Evolutionary conservation across 2,888 invertebrate species (phyloP), one percentile per base, ranked within the genome.

Genomic region (Agrilus mali): DNA sequence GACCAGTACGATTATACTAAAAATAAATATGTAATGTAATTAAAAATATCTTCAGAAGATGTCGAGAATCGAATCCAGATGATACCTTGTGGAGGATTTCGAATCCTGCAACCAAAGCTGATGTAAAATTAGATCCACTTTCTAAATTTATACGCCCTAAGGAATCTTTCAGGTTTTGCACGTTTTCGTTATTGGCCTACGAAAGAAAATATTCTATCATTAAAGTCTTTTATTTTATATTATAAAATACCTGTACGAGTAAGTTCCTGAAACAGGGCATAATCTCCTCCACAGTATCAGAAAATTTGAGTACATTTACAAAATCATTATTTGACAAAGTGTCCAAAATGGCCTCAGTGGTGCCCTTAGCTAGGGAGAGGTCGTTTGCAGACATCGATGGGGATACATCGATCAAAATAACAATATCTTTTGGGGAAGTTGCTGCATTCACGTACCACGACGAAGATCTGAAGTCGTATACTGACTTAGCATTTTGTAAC

Each of bases 391-490:
- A 81, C 72, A 96, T 85, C 50, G 90, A 86, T 12, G 90, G 89
- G 7, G 92, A 92, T 51, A 82, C 79, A 62, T 98, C 98, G 43
- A 98, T 68, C 41, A 99, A 73, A 53, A 99, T 93, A 50, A 95
- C 82, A 58, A 97, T 75, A 68, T 98, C 97, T 67, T 98, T 98
- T 0, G 97, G 93, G 47, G 94, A 94, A 6, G 94, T 93, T 12
- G 96, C 95, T 0, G 95, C 95, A 55, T 92, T 88, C 10, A 97
- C 87, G 67, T 96, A 98, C 96, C 96, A 96, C 57, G 87, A 82
- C 36, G 92, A 82, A 10, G 88, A 81, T 32, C 96, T 80, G 62
- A 93, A 96, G 70, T 98, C 97, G 71, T 94, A 94, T 58, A 96
- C 80, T 51, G 82, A 79, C 44, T 85, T 78, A 53, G 78, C 86